phyloP scores from a whole-genome alignment of 2,888 invertebrate species.

The Trichogramma dendrolimi region DNA sequence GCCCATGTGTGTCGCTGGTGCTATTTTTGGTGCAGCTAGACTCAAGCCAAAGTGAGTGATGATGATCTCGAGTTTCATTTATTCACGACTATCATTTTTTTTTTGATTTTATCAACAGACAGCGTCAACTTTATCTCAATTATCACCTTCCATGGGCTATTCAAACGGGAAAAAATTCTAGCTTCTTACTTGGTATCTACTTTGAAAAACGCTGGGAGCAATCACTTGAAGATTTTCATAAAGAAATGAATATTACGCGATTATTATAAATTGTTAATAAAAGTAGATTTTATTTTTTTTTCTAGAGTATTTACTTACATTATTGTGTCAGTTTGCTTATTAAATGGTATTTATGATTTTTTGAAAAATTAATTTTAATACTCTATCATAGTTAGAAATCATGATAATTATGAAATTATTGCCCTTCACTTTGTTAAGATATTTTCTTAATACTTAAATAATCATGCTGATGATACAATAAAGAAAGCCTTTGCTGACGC shows the following conservation, averaged over 20 bases:
- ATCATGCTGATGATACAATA: too few species aligned
- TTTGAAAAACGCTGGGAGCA: constrained; percentile 95
- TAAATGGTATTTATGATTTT: too few species aligned
- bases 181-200: constrained; percentile 80
- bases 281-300: neutral
- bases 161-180: constrained; percentile 68
- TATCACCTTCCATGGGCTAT: constrained; percentile 85
- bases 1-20: constrained; percentile 94
- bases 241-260: constrained; percentile 72
- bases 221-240: constrained; percentile 71
- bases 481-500: too few species aligned
- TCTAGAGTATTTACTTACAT: too few species aligned
- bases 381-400: too few species aligned
- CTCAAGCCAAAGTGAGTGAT: constrained; percentile 56
- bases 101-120: constrained; percentile 53
- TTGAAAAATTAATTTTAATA: too few species aligned
- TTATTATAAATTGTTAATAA: constrained; percentile 13
- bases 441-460: too few species aligned
- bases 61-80: neutral
- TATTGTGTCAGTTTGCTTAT: too few species aligned
- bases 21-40: constrained; percentile 85
- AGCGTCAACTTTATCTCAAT: constrained; percentile 71
- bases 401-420: too few species aligned
- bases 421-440: too few species aligned
- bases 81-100: neutral